Evolutionary conservation across 53 echinoderm and acorn worm genomes (phyloP).

Genomic region (Henricia sp.): DNA sequence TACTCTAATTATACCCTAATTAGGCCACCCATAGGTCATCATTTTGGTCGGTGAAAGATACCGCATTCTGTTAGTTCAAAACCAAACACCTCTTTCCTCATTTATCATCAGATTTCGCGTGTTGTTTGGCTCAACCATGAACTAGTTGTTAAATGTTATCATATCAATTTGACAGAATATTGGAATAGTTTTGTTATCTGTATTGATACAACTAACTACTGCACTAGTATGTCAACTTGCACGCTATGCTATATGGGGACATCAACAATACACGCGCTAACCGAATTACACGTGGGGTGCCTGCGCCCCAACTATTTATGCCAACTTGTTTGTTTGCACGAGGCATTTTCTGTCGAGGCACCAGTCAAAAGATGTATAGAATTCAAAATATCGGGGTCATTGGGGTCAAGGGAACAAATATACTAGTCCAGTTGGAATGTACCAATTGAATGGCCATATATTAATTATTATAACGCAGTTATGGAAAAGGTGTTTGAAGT

Average conservation of each 20-base stretch:
- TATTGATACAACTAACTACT: constrained; percentile 5
- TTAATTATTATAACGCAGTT: not conserved
- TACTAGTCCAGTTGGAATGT: constrained; percentile 19
- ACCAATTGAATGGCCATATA: constrained; percentile 23
- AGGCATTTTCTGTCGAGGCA: constrained; percentile 5
- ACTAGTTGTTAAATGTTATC: too few species aligned
- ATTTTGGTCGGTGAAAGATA: too few species aligned
- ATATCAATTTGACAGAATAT: constrained; percentile 38
- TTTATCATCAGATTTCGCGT: constrained; percentile 16
- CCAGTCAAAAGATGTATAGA: constrained; percentile 15
- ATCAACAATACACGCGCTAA: not conserved
- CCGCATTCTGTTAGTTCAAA: too few species aligned
- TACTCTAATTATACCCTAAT: too few species aligned
- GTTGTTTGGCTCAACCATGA: not conserved
- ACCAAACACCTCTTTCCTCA: too few species aligned
- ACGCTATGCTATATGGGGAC: too few species aligned
- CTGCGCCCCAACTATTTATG: not conserved
- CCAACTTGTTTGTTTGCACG: constrained; percentile 28
- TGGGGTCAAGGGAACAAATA: constrained; percentile 22
- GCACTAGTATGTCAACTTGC: not conserved
- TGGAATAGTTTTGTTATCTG: not conserved
- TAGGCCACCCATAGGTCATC: too few species aligned
- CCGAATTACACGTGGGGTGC: too few species aligned
- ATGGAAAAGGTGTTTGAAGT: not conserved
- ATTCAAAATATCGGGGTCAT: constrained; percentile 28